Base-by-base conservation (phyloP, 2,797 vertebrate species). In the Threskiornis aethiopicus region DNA sequence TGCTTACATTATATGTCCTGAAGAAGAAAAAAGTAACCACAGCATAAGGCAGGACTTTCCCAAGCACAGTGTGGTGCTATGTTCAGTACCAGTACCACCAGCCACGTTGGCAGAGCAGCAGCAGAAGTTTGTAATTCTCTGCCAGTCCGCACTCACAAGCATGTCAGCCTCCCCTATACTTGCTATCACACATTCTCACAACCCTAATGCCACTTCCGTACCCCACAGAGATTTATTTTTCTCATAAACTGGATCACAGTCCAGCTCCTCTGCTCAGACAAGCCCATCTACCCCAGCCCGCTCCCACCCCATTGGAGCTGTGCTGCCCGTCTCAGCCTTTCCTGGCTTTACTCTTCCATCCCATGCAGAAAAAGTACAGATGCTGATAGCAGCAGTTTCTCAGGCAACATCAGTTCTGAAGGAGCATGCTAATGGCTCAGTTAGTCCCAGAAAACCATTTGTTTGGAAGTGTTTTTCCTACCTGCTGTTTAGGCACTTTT, bases 61-160 rank as follows among this genome's bases (percentile, higher is more conserved):
- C 6, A 52, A 59, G 10, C 10, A 59, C 21, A 16, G 7, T 2
- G 2, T 7, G 5, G 31, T 75, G 29, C 33, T n/a, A 8, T 58
- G 9, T 42, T 77, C 21, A 21, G 17, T 22, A 37, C n/a, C 6
- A 1, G 2, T 9, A 66, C 6, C 26, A 51, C 10, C 47, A n/a
- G 29, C 16, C 13, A 15, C 6, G 14, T 11, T 15, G 25, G 14
- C 49, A 49, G 3, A 14, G 42, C 20, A 57, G 28, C 16, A 49
- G 37, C 1, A 55, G 9, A 28, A 33, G 22, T 55, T 80, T 85
- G 33, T n/a, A 49, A 3, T 22, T 86, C 46, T 57, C 24, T 70
- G 17, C 10, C 28, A 59, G 26, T 35, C 16, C 5, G 6, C 1
- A 1, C 6, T 31, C 12, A 24, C 0, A 5, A 67, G 44, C 20